Conservation (phyloP, 1,140 invertebrate species). For the Cyclargus thomasi region DNA sequence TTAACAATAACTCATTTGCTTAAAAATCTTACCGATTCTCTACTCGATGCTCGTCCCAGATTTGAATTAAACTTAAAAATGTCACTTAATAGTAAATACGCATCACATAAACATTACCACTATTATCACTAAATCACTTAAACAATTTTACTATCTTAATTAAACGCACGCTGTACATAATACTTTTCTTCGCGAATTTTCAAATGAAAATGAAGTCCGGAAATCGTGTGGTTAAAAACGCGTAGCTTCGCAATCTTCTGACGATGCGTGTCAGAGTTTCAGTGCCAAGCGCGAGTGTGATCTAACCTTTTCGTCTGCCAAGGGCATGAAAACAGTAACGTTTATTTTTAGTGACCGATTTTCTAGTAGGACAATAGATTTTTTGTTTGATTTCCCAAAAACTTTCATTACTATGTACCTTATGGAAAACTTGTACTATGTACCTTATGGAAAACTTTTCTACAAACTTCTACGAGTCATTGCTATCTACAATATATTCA, state of each 20-base stretch:
- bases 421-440: background rate
- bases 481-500: too few species aligned
- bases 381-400: constrained; percentile 21
- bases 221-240: background rate
- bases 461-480: too few species aligned
- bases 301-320: constrained; percentile 30
- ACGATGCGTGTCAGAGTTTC: constrained; percentile 24
- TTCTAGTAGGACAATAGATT: constrained; percentile 23
- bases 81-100: too few species aligned
- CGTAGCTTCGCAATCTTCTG: constrained; percentile 13
- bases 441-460: too few species aligned
- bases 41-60: too few species aligned
- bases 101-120: too few species aligned
- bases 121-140: too few species aligned
- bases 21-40: too few species aligned
- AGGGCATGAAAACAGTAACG: constrained; percentile 34
- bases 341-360: constrained; percentile 31
- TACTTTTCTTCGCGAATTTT: background rate
- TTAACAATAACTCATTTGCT: too few species aligned
- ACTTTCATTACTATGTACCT: background rate
- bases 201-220: background rate
- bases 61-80: too few species aligned
- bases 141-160: too few species aligned
- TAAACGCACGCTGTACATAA: background rate
- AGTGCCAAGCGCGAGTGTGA: constrained; percentile 25